Conservation (phyloP, 2,888 invertebrate genomes). For the Lamellibrachia satsuma region DNA sequence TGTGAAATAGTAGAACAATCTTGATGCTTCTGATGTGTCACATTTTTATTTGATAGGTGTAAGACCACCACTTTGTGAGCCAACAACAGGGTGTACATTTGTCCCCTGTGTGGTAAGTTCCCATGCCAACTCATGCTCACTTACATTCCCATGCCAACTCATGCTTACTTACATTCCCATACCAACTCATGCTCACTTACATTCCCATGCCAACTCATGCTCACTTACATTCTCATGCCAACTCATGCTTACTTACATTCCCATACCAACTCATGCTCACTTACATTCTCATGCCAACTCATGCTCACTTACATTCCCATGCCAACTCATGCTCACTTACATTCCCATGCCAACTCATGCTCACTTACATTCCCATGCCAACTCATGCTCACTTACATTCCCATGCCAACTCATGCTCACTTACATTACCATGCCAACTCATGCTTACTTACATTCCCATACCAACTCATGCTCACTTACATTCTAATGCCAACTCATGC, state of each 20-base stretch:
- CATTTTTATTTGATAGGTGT: not conserved
- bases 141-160: not conserved
- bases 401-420: not conserved
- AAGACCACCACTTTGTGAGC: not conserved
- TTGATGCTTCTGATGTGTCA: not conserved
- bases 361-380: not conserved
- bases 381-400: too few species aligned
- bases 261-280: too few species aligned
- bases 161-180: too few species aligned
- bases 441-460: not conserved
- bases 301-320: not conserved
- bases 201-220: too few species aligned
- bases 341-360: too few species aligned
- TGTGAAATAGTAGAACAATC: not conserved
- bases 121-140: not conserved
- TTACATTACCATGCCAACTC: not conserved
- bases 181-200: not conserved
- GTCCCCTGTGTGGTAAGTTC: not conserved
- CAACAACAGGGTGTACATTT: not conserved
- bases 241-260: not conserved
- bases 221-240: too few species aligned
- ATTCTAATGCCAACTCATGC: not conserved
- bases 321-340: too few species aligned
- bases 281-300: too few species aligned
- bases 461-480: not conserved